These are phyloP conservation scores for Sebastes fasciatus DNA, from an alignment of 2,113 vertebrate species.

Conservation along the genomic window DNA sequence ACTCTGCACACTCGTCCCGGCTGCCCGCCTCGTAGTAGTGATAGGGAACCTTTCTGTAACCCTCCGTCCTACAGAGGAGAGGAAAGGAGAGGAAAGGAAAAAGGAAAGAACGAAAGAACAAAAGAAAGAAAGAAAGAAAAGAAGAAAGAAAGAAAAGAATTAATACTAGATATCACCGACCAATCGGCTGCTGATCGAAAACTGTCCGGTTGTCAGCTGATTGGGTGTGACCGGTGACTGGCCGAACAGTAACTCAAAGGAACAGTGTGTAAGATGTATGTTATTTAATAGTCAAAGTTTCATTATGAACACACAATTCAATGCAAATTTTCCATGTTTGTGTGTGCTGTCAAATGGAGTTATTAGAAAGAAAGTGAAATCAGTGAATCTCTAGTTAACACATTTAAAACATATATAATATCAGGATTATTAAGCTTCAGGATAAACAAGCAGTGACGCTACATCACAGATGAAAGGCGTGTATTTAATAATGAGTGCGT, in stretches of 20 bases:
- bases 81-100: not conserved
- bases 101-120: not conserved
- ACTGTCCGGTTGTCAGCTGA: no score
- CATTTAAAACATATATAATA: not conserved
- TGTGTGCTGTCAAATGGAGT: no score
- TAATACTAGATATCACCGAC: no score
- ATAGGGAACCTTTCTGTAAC: slow-evolving; percentile 93
- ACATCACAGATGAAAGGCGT: not conserved
- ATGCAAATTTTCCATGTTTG: no score
- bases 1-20: slow-evolving; percentile 95
- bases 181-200: no score
- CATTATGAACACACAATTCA: no score
- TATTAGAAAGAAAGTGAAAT: not conserved
- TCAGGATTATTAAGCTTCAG: not conserved
- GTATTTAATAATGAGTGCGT: not conserved
- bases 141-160: not conserved
- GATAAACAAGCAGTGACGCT: no score
- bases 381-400: not conserved
- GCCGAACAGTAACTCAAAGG: no score
- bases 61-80: slow-evolving; percentile 86
- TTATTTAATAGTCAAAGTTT: no score
- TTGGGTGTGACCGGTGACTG: no score
- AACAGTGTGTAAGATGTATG: no score
- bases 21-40: slow-evolving; percentile 96
- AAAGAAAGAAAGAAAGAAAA: not conserved